These are phyloP conservation scores for Podocnemis expansa DNA, from an alignment of 2,113 vertebrate genomes.

Conservation along the genomic window DNA sequence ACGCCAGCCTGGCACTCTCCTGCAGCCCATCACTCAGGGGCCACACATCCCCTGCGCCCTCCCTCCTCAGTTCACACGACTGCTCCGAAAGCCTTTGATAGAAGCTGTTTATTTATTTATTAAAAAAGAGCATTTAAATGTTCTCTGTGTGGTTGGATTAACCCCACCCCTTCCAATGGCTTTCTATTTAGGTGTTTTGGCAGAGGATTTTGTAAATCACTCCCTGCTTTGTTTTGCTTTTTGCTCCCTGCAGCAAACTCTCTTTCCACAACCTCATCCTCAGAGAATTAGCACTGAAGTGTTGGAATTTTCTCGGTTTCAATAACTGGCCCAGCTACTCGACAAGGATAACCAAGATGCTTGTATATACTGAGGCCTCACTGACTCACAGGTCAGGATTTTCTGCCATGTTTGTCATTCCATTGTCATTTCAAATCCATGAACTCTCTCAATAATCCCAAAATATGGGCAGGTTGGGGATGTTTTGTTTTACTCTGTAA, in stretches of 20 bases:
- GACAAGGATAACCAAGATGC: not conserved
- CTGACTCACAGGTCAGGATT: not conserved
- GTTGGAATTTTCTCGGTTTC: not conserved
- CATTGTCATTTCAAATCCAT: not conserved
- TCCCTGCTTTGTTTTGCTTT: too few relatives aligned
- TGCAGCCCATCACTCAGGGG: too few relatives aligned
- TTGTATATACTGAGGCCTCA: too few relatives aligned
- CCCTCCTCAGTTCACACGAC: too few relatives aligned
- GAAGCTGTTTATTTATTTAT: not conserved
- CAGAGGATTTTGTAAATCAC: not conserved
- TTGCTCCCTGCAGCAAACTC: not conserved
- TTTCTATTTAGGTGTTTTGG: not conserved
- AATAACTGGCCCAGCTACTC: not conserved
- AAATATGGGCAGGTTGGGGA: not conserved
- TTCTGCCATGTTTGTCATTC: not conserved
- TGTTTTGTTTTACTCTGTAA: not conserved
- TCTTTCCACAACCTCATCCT: not conserved
- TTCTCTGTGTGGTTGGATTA: not conserved
- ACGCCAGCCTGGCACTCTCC: too few relatives aligned
- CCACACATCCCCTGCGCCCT: too few relatives aligned
- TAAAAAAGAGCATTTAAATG: not conserved
- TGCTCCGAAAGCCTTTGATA: not conserved
- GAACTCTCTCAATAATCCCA: not conserved
- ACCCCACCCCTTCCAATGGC: not conserved
- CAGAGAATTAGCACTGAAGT: not conserved